Evolutionary conservation across 2,888 invertebrate genomes (phyloP).

Genomic region (Ophion costatus): DNA sequence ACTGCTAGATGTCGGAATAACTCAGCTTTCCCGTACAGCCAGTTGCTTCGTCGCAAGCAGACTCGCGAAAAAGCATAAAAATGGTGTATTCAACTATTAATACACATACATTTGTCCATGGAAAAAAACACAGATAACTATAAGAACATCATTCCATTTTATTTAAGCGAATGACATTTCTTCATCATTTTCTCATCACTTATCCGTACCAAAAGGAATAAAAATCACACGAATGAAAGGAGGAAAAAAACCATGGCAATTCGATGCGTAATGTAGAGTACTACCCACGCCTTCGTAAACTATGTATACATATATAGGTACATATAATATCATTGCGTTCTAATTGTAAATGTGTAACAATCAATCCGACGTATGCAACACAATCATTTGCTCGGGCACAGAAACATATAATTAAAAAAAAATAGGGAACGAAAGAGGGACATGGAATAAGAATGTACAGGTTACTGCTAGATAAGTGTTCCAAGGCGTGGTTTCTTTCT

Average conservation of each 20-base stretch:
- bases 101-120: not conserved
- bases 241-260: constrained; percentile 34
- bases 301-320: constrained; percentile 30
- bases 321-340: constrained; percentile 39
- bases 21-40: not conserved
- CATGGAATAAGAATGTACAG: constrained; percentile 65
- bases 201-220: constrained; percentile 39
- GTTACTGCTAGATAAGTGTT: constrained; percentile 60
- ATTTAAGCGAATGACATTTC: constrained; percentile 52
- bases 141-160: constrained; percentile 55
- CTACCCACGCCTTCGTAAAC: constrained; percentile 32
- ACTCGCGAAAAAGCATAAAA: not conserved
- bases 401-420: constrained; percentile 46
- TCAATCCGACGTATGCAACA: constrained; percentile 49
- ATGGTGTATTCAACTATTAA: not conserved
- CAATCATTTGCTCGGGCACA: constrained; percentile 38
- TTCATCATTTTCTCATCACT: constrained; percentile 29
- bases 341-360: constrained; percentile 35
- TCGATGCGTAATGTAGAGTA: constrained; percentile 45
- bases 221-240: constrained; percentile 35
- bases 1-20: not conserved
- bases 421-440: constrained; percentile 52
- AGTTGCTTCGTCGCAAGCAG: not conserved
- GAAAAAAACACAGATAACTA: constrained; percentile 48
- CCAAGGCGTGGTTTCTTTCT: constrained; percentile 56